Evolutionary conservation across 2,888 invertebrate species (phyloP), one percentile per base, ranked within the genome.

Genomic region (Frankliniella intonsa): DNA sequence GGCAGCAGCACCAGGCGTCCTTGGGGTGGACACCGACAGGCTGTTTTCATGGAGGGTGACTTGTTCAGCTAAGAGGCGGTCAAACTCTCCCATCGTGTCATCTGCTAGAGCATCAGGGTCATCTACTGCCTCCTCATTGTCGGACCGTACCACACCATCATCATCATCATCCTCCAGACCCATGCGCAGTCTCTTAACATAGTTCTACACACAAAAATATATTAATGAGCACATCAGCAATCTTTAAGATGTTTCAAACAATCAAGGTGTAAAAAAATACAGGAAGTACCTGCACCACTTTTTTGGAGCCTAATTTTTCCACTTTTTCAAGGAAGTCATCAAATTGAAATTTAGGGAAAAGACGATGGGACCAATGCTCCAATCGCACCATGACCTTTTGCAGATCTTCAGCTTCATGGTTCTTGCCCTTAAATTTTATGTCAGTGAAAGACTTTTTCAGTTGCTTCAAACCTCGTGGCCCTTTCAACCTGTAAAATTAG

Each of bases 341-440:
- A 88, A 98, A 98, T 19, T 93, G 91, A 86, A 94, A 94, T 86
- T 94, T 95, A 0, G 98, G 98, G 88, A 94, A 97, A 84, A 99
- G 88, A 81, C 97, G 90, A 88, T 98, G 97, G 0, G 94, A 94
- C 98, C 98, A 99, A 87, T 98, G 96, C 86, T 98, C 96, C 82
- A 98, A 87, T 83, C 92, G 93, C 82, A 94, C 93, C 89, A 99
- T 90, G 0, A 98, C 89, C 83, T 92, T 88, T 85, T 94, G 92
- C 69, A 99, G 88, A 88, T 98, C 97, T 81, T 93, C 90, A 84
- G 92, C 92, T 88, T 98, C 98, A 86, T 94, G 90, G 0, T 95
- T 95, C 88, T 93, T 94, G 84, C 95, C 95, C 87, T 92, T 91
- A 85, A 94, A 95, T 87, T 94, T 94, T 19, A 97, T 92, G 85